phyloP scores from a whole-genome alignment of 2,113 vertebrate species.

The Calyptomena viridis region DNA sequence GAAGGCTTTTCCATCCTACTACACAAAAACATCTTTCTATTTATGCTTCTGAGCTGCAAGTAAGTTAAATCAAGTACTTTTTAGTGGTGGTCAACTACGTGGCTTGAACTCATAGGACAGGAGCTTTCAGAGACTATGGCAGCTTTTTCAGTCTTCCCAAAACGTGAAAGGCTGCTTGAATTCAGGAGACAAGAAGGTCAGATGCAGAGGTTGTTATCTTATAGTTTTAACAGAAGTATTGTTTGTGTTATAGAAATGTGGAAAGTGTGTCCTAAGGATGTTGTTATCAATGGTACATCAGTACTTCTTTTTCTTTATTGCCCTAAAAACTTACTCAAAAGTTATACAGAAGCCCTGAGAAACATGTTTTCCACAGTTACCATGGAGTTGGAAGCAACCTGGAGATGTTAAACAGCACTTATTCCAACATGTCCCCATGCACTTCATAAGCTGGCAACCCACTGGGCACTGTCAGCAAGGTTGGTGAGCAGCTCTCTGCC shows the following conservation, averaged over 20 bases:
- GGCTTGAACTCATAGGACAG: neutral
- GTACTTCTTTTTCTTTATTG: neutral
- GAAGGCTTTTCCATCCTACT: neutral
- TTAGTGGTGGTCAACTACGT: neutral
- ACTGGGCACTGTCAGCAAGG: neutral
- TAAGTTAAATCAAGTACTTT: neutral
- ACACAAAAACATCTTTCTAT: neutral
- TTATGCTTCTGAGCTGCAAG: neutral
- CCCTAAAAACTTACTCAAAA: neutral
- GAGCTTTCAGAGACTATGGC: neutral
- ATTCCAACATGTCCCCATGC: too few relatives aligned
- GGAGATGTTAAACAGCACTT: neutral
- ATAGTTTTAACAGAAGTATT: neutral
- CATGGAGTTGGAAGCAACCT: fast-evolving
- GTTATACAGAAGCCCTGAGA: neutral
- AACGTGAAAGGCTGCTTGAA: neutral
- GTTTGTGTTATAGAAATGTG: neutral
- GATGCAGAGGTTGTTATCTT: neutral
- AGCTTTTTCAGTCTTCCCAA: neutral
- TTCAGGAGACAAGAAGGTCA: neutral
- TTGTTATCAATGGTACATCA: neutral
- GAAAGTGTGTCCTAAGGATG: neutral
- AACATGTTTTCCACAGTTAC: neutral
- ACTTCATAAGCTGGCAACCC: neutral
- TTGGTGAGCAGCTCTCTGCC: neutral